A percentile compares a stretch with the other conserved stretches of the same genome.
Evolutionary conservation across 2,113 vertebrate species (phyloP).

Genomic region (Falco punctatus): DNA sequence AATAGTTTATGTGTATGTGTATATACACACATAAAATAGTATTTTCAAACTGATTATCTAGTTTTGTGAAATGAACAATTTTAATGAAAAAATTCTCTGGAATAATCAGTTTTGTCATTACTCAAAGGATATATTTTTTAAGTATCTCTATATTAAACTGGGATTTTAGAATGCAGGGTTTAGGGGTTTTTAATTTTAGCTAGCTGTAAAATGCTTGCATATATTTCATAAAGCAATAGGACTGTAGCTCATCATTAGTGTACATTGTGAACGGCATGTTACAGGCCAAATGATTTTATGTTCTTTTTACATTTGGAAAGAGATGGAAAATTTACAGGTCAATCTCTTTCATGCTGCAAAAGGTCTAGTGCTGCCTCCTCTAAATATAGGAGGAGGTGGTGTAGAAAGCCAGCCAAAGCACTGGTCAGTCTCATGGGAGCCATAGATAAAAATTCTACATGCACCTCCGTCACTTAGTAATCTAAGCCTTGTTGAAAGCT

Average conservation of each 20-base stretch:
- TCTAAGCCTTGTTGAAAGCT: constrained; percentile 34
- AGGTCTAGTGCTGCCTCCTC: neutral
- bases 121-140: neutral
- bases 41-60: neutral
- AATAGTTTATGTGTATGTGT: neutral
- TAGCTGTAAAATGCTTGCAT: neutral
- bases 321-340: neutral
- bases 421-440: neutral
- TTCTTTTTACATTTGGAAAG: neutral
- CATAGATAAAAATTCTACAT: neutral
- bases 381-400: neutral
- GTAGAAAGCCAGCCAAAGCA: neutral
- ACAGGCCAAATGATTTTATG: neutral
- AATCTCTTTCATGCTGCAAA: neutral
- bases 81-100: neutral
- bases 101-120: neutral
- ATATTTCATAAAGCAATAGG: neutral
- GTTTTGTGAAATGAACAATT: neutral
- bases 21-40: neutral
- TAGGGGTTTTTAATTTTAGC: neutral
- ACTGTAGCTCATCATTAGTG: neutral
- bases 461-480: neutral
- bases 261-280: neutral
- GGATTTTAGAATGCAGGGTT: neutral
- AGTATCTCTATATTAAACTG: neutral